phyloP scores from a whole-genome alignment of 2,888 invertebrate species.

The Sphinx pinastri region DNA sequence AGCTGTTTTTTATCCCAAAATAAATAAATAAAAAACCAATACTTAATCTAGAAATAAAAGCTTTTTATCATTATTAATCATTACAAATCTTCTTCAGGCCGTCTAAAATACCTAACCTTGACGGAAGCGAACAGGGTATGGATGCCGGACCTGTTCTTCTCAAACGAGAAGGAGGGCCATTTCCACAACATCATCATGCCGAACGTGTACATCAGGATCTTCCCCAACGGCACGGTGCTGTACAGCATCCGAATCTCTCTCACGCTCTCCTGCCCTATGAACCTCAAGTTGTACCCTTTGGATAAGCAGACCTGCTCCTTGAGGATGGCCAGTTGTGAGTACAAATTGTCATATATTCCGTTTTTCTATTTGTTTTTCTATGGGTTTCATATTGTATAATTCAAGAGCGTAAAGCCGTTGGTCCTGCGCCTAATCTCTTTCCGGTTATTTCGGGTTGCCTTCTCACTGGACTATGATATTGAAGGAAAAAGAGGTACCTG shows the following conservation, averaged over 20 bases:
- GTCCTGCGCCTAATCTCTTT: too few relatives aligned
- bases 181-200: conserved; percentile 99
- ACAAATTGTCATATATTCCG: conserved; percentile 16
- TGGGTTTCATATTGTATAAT: too few relatives aligned
- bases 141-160: conserved; percentile 99
- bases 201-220: conserved; percentile 98
- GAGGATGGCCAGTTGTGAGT: conserved; percentile 98
- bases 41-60: neutral
- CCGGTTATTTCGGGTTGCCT: too few relatives aligned
- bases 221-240: conserved; percentile 96
- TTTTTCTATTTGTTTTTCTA: too few relatives aligned
- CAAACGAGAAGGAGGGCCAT: conserved; percentile 98
- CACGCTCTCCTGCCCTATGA: conserved; percentile 98
- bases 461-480: too few relatives aligned
- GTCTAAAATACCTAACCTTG: conserved; percentile 94
- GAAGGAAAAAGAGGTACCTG: too few relatives aligned
- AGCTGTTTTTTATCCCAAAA: too few relatives aligned
- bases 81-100: conserved; percentile 81
- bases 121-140: conserved; percentile 98
- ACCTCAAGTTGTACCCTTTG: conserved; percentile 97
- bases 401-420: too few relatives aligned
- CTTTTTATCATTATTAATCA: neutral
- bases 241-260: conserved; percentile 99
- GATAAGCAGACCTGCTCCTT: conserved; percentile 98
- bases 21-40: too few relatives aligned